These are phyloP conservation scores for Pachyramphus minor DNA, from an alignment of 2,113 vertebrate species.

Conservation along the genomic window DNA sequence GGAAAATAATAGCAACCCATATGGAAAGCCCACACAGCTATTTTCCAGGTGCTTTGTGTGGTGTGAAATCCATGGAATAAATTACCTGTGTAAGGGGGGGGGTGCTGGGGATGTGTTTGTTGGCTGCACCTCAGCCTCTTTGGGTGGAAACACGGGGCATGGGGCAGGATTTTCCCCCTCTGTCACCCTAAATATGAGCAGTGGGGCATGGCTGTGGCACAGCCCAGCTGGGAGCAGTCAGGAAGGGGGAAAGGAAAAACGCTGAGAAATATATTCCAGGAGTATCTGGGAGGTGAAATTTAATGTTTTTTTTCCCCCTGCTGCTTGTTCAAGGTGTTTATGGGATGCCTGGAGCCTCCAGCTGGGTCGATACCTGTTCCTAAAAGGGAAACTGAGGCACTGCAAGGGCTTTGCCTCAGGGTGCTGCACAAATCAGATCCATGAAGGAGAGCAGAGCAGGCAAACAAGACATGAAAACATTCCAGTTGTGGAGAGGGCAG, in stretches of 20 bases:
- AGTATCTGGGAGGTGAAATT: not conserved
- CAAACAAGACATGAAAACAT: not conserved
- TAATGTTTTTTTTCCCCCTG: rapidly evolving
- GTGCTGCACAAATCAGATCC: not conserved
- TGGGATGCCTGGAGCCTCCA: too few species aligned
- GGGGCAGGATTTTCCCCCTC: not conserved
- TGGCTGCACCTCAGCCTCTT: not conserved
- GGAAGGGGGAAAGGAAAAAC: not conserved
- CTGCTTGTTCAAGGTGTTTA: not conserved
- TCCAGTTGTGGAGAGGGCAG: not conserved
- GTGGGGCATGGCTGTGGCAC: not conserved
- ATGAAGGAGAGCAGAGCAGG: not conserved
- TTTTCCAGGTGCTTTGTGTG: constrained; percentile 33
- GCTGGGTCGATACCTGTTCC: not conserved
- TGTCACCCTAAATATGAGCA: not conserved
- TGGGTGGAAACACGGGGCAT: rapidly evolving
- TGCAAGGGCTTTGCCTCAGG: rapidly evolving
- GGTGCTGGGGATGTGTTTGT: not conserved
- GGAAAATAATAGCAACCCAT: constrained; percentile 50
- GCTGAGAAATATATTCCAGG: not conserved
- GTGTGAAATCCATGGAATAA: not conserved
- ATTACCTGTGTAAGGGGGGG: not conserved
- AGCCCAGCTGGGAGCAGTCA: not conserved
- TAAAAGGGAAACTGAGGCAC: not conserved
- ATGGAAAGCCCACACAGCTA: constrained; percentile 51